Percentiles rank a stretch among this genome's conserved stretches.
Evolutionary conservation across 1,140 invertebrate species (phyloP).

Genomic region (Aphelenchoides besseyi): DNA sequence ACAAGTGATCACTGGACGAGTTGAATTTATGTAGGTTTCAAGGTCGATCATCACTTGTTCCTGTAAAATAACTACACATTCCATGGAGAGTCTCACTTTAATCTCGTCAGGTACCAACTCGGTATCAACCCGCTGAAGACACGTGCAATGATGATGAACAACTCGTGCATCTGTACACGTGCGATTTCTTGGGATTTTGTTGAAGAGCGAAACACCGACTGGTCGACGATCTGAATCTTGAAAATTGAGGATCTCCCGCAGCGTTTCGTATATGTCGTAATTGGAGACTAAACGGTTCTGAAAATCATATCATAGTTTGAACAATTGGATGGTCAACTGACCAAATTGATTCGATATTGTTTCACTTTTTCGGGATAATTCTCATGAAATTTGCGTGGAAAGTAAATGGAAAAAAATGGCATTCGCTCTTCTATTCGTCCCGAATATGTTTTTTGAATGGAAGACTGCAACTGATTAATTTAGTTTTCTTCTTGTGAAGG

Average conservation of each 20-base stretch:
- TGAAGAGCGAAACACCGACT: constrained; percentile 42
- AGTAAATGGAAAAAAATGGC: constrained; percentile 52
- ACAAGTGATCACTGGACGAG: background rate
- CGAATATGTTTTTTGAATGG: constrained; percentile 45
- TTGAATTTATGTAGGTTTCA: background rate
- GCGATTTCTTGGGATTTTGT: constrained; percentile 40
- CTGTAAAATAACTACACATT: too few relatives aligned
- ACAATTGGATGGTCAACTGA: background rate
- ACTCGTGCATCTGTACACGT: constrained; percentile 41
- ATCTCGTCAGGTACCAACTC: background rate
- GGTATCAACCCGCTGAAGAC: background rate
- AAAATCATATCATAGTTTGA: background rate
- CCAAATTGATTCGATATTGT: constrained; percentile 19
- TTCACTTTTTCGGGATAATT: constrained; percentile 32
- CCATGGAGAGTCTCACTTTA: too few relatives aligned
- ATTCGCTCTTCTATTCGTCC: constrained; percentile 60
- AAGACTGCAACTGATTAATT: constrained; percentile 11
- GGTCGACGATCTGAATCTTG: constrained; percentile 15
- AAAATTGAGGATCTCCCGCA: constrained; percentile 40
- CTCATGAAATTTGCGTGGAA: constrained; percentile 37
- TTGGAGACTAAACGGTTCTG: constrained; percentile 43
- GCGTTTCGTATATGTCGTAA: constrained; percentile 52
- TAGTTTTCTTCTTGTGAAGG: background rate
- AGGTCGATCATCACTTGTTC: background rate
- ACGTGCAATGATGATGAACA: constrained; percentile 46